Percentiles rank a stretch among this genome's conserved stretches.
phyloP scores from a whole-genome alignment of 2,113 vertebrate species.

The Panthera tigris region DNA sequence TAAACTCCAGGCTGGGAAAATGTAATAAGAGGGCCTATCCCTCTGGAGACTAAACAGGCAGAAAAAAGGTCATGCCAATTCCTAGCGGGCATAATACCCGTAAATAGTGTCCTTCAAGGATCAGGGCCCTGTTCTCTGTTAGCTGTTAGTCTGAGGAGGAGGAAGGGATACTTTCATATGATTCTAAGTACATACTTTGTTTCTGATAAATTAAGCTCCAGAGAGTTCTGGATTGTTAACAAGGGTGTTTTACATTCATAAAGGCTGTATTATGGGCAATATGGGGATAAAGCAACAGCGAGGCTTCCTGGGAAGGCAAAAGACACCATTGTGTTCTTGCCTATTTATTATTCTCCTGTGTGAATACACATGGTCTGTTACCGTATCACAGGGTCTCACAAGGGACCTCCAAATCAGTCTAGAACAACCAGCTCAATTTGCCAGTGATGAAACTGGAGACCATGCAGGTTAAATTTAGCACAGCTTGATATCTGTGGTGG shows the following conservation, averaged over 20 bases:
- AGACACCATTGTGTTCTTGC: not conserved
- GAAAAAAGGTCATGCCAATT: slow-evolving; percentile 17
- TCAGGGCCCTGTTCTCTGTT: not conserved
- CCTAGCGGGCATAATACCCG: not conserved
- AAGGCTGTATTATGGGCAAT: not conserved
- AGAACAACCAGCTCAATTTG: not conserved
- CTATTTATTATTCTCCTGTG: not conserved
- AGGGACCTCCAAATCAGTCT: not conserved
- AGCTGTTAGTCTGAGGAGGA: not conserved
- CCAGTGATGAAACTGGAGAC: not conserved
- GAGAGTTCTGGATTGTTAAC: not conserved
- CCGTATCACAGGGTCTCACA: not conserved
- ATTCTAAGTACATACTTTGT: not conserved
- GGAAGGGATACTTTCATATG: not conserved
- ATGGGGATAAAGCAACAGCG: not conserved
- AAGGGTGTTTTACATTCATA: not conserved
- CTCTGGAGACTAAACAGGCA: not conserved
- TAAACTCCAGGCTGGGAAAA: slow-evolving; percentile 63
- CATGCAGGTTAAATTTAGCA: not conserved
- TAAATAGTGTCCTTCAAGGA: slow-evolving; percentile 16
- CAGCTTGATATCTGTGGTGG: not conserved
- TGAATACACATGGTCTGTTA: not conserved
- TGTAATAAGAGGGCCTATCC: slow-evolving; percentile 37
- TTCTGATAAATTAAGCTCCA: slow-evolving; percentile 2
- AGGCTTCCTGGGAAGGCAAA: not conserved